Conservation (phyloP, 2,113 vertebrate species). For the Trichechus manatus region DNA sequence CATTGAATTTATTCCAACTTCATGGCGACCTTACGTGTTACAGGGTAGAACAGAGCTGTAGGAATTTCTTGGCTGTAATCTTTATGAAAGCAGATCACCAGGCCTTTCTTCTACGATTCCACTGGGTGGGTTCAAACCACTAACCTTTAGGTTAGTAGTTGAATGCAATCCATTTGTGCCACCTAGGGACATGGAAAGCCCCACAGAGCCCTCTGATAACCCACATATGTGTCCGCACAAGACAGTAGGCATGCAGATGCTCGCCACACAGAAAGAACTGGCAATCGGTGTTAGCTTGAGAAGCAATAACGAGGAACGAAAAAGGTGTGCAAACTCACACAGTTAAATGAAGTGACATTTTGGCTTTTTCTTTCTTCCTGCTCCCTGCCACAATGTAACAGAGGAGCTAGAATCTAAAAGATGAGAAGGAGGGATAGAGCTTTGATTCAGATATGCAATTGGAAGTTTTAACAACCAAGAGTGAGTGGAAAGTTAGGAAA, state of each 20-base stretch:
- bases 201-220: not conserved
- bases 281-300: too few relatives aligned
- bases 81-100: not conserved
- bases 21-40: not conserved
- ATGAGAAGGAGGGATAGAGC: not conserved
- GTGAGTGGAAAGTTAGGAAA: slow-evolving; percentile 15
- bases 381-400: not conserved
- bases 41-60: not conserved
- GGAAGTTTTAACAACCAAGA: not conserved
- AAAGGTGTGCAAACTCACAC: not conserved
- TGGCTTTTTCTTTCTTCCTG: not conserved
- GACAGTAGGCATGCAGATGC: accelerated
- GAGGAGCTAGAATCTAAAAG: not conserved
- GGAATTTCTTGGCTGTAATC: not conserved
- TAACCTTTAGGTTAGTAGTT: not conserved
- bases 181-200: not conserved
- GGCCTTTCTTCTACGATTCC: not conserved
- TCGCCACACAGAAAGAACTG: not conserved
- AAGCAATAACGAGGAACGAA: not conserved
- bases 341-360: not conserved
- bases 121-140: not conserved
- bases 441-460: not conserved
- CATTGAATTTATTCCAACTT: not conserved
- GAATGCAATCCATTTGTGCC: not conserved
- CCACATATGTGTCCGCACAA: accelerated